Conservation (phyloP, 2,888 invertebrate genomes). For the Calameuta filiformis region DNA sequence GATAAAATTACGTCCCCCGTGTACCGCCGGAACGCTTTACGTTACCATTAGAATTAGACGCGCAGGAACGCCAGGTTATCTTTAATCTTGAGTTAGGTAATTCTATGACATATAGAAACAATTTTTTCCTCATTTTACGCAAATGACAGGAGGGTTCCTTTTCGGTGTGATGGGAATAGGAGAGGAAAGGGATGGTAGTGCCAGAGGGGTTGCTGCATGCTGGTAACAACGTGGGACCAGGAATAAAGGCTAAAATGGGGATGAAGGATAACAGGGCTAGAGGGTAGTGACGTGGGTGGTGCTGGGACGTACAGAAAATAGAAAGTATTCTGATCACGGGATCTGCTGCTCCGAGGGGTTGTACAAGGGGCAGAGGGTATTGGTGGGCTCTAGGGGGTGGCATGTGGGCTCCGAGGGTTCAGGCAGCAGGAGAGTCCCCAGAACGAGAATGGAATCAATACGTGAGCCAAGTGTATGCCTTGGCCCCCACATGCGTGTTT, state of each 20-base stretch:
- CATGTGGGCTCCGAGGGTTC: not conserved
- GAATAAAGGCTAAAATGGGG: constrained; percentile 50
- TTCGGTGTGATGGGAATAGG: not conserved
- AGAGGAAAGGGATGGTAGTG: not conserved
- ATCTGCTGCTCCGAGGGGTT: constrained; percentile 36
- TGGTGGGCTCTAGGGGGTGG: constrained; percentile 13
- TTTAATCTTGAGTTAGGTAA: not conserved
- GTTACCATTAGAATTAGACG: not conserved
- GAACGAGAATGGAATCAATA: constrained; percentile 61
- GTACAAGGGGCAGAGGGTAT: constrained; percentile 12
- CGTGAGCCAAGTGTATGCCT: constrained; percentile 57
- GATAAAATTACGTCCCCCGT: constrained; percentile 55
- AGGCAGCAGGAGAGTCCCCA: constrained; percentile 43
- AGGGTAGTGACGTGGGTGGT: constrained; percentile 33
- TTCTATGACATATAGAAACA: not conserved
- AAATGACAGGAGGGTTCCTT: not conserved
- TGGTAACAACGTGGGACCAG: constrained; percentile 64
- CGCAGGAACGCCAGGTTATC: not conserved
- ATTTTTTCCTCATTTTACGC: not conserved
- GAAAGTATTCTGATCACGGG: constrained; percentile 63
- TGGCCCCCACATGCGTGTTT: constrained; percentile 54
- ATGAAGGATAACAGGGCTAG: constrained; percentile 22
- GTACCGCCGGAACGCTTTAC: not conserved
- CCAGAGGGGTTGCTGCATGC: constrained; percentile 38
- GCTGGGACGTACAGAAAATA: constrained; percentile 53